Conservation (phyloP, 1,140 invertebrate species). For the Popillia japonica region DNA sequence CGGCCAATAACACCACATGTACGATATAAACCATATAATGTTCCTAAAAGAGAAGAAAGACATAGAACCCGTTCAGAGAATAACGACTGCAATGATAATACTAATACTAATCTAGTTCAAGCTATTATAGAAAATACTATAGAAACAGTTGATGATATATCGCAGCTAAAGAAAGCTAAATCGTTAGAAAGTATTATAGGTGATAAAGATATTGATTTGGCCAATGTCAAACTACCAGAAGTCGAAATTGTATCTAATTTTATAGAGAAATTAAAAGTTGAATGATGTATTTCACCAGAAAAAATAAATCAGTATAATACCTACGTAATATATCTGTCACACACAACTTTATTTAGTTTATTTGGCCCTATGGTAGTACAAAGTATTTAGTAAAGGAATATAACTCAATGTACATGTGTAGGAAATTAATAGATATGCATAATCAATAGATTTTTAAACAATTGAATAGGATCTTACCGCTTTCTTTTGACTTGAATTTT, state of each 20-base stretch:
- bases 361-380: background rate
- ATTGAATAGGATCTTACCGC: background rate
- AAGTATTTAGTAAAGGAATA: background rate
- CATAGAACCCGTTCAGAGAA: conserved; percentile 69
- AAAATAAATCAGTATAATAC: background rate
- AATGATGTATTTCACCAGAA: background rate
- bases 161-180: conserved; percentile 56
- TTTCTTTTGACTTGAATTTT: background rate
- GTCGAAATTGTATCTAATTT: conserved; percentile 55
- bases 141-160: conserved; percentile 48
- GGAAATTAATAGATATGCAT: background rate
- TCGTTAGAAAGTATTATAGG: conserved; percentile 55
- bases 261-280: conserved; percentile 56
- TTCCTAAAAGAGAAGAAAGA: conserved; percentile 57
- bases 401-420: background rate
- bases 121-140: conserved; percentile 54
- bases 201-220: conserved; percentile 46
- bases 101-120: conserved; percentile 46
- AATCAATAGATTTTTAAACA: background rate
- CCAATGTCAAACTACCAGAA: conserved; percentile 48
- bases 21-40: conserved; percentile 56
- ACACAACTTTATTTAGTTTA: background rate
- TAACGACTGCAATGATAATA: conserved; percentile 62
- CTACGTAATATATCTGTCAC: background rate
- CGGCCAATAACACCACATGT: conserved; percentile 55